Conservation (phyloP, 2,888 invertebrate species). For the Drosophila atroscutellata region DNA sequence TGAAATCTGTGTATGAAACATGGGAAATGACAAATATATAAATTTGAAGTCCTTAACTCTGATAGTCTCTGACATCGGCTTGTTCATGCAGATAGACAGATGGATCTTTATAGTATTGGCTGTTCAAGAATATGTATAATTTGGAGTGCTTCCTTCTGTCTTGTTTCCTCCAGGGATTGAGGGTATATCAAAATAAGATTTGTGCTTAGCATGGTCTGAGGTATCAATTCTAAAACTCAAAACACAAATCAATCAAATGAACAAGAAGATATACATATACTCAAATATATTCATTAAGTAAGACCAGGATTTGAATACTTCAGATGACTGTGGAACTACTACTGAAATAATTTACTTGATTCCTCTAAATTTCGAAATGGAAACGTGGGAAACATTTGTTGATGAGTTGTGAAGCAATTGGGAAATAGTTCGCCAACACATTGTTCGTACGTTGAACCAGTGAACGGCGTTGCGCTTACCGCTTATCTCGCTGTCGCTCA, state of each 20-base stretch:
- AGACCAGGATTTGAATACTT: not conserved
- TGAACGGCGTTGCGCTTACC: slow-evolving; percentile 67
- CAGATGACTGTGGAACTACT: not conserved
- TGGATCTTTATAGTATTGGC: not conserved
- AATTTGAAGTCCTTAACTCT: not conserved
- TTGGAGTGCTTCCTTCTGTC: not conserved
- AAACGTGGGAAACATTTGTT: not conserved
- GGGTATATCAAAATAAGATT: too few relatives aligned
- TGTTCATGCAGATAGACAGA: not conserved
- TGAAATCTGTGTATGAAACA: too few relatives aligned
- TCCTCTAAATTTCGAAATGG: not conserved
- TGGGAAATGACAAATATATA: too few relatives aligned
- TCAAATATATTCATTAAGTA: not conserved
- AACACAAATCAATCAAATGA: not conserved
- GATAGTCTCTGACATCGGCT: not conserved
- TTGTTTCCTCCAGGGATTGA: too few relatives aligned
- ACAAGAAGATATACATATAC: not conserved
- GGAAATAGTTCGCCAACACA: not conserved
- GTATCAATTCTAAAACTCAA: not conserved
- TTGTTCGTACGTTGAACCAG: not conserved
- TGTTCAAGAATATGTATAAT: not conserved
- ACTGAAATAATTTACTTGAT: not conserved
- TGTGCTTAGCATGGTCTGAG: too few relatives aligned
- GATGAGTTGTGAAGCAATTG: not conserved
- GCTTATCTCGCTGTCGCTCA: slow-evolving; percentile 89